Percentiles rank a stretch among this genome's conserved stretches.
Evolutionary conservation across 2,113 vertebrate genomes (phyloP).

Genomic region (Baryphthengus martii): DNA sequence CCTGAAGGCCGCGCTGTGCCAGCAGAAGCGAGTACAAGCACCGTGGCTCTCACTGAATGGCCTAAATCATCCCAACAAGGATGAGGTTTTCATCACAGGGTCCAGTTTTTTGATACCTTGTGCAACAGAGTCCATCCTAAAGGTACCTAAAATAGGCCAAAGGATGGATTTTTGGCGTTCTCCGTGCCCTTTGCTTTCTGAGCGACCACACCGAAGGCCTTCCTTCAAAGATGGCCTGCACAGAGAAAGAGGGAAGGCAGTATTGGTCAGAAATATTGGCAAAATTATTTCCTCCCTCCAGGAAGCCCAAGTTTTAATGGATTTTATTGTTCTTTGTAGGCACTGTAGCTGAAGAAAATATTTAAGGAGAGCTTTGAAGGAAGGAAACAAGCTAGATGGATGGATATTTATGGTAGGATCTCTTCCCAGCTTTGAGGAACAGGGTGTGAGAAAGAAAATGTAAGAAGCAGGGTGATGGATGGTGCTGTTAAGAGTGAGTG

Average conservation of each 20-base stretch:
- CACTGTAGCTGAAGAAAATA: not conserved
- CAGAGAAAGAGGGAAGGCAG: not conserved
- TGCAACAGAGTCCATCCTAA: not conserved
- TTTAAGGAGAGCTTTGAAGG: conserved; percentile 14
- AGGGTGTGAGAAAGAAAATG: not conserved
- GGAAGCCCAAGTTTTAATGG: not conserved
- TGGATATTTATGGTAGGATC: not conserved
- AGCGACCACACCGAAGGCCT: not conserved
- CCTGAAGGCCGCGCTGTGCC: not conserved
- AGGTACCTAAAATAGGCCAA: not conserved
- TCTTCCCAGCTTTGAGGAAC: not conserved
- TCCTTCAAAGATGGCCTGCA: not conserved
- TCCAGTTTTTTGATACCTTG: not conserved
- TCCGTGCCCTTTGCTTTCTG: not conserved
- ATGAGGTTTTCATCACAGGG: not conserved
- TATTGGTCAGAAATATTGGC: not conserved
- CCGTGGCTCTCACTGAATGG: fast-evolving
- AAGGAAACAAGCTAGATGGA: not conserved
- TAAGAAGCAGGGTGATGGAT: not conserved
- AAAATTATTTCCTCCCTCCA: not conserved
- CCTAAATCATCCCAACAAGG: not conserved
- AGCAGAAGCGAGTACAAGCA: not conserved
- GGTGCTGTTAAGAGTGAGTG: not conserved
- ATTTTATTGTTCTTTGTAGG: conserved; percentile 26
- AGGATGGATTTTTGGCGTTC: not conserved